phyloP scores from a whole-genome alignment of 2,113 vertebrate genomes.

The Chlamydotis undulata region DNA sequence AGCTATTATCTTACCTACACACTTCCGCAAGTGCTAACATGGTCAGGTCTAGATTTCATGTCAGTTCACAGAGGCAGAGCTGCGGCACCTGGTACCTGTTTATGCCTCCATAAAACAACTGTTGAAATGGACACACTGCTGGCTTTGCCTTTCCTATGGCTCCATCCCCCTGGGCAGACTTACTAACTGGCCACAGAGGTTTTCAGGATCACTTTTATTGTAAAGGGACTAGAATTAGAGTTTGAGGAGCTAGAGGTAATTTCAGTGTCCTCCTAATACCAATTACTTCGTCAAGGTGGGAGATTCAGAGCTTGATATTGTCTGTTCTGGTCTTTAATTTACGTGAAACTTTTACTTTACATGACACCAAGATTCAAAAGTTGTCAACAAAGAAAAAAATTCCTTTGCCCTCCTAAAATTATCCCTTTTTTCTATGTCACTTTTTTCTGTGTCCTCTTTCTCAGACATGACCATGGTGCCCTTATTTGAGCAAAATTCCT shows the following conservation, averaged over 20 bases:
- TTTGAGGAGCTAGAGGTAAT: background rate
- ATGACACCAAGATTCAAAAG: background rate
- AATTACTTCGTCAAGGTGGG: background rate
- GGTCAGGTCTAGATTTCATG: background rate
- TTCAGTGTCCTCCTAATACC: background rate
- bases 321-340: background rate
- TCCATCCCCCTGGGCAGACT: background rate
- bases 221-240: background rate
- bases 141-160: background rate
- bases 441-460: background rate
- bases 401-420: background rate
- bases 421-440: background rate
- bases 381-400: background rate
- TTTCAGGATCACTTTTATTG: background rate
- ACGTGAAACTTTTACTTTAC: background rate
- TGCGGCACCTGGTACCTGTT: background rate
- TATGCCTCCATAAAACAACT: background rate
- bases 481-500: background rate
- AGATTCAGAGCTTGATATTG: background rate
- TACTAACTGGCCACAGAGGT: background rate
- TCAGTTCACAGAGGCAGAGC: background rate
- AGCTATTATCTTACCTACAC: background rate
- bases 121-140: rapidly evolving
- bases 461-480: background rate
- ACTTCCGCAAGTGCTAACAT: rapidly evolving